Percentiles rank a stretch among this genome's conserved stretches.
These are phyloP conservation scores for Tylochromis polylepis DNA, from an alignment of 2,113 vertebrate genomes.

Conservation along the genomic window DNA sequence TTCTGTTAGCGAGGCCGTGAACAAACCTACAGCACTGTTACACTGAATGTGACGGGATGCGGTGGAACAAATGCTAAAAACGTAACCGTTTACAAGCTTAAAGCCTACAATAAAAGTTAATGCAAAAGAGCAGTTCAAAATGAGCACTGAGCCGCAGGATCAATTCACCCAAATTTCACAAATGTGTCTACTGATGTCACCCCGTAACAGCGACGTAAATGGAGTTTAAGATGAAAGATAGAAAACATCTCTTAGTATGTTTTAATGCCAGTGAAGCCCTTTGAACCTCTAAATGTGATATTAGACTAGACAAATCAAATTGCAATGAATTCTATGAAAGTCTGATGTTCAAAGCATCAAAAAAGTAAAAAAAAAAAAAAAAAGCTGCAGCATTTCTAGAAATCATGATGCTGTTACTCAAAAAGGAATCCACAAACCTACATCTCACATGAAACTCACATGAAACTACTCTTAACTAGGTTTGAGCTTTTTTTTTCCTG, in stretches of 20 bases:
- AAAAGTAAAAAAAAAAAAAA: too few relatives aligned
- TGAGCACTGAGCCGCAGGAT: neutral
- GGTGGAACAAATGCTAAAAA: neutral
- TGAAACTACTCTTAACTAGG: neutral
- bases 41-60: neutral
- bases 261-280: neutral
- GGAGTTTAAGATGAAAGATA: neutral
- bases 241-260: neutral
- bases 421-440: neutral
- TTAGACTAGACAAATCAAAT: neutral
- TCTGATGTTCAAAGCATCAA: neutral
- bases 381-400: neutral
- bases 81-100: neutral
- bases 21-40: neutral
- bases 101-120: neutral
- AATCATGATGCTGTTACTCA: neutral
- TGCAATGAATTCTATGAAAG: neutral
- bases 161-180: neutral
- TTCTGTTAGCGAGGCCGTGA: neutral
- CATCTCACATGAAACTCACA: neutral
- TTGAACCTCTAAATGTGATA: neutral
- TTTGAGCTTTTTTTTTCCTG: neutral
- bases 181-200: neutral
- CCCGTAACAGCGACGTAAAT: neutral
- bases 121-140: neutral